phyloP scores from a whole-genome alignment of 2,888 invertebrate species.

The Geophilus truncorum region DNA sequence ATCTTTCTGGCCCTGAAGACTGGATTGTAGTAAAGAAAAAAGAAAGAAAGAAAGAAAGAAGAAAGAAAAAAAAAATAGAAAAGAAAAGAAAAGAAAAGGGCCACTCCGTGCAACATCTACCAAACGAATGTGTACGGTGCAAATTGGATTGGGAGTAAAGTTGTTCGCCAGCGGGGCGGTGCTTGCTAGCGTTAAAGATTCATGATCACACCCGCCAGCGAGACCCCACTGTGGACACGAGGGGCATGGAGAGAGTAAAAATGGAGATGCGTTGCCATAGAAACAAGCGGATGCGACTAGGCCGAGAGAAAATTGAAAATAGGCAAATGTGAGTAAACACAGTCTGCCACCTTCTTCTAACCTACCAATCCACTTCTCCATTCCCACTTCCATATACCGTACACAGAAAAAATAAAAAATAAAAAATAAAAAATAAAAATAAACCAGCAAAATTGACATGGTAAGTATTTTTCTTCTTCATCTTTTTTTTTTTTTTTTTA shows the following conservation, averaged over 20 bases:
- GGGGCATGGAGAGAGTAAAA: neutral
- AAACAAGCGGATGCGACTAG: too few relatives aligned
- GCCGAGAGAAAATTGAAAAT: constrained; percentile 8
- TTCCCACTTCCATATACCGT: too few relatives aligned
- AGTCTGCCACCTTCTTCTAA: too few relatives aligned
- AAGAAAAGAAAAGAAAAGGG: neutral
- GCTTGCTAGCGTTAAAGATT: constrained; percentile 11
- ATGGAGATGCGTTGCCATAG: neutral
- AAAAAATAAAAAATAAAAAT: neutral
- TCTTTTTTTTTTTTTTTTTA: neutral
- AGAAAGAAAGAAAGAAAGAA: neutral
- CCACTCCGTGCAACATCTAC: neutral
- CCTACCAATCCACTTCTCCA: too few relatives aligned
- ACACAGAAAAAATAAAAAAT: too few relatives aligned
- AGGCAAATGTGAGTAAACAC: neutral
- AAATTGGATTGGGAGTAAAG: constrained; percentile 17
- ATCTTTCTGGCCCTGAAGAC: neutral
- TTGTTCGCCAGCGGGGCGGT: constrained; percentile 3
- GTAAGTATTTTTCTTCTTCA: too few relatives aligned
- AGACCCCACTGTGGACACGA: neutral
- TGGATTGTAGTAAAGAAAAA: too few relatives aligned
- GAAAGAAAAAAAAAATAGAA: neutral
- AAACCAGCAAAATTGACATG: too few relatives aligned
- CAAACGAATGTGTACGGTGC: constrained; percentile 5
- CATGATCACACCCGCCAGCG: neutral